Base-by-base conservation (phyloP, 2,888 invertebrate species). In the Rugalucina vietnamica region DNA sequence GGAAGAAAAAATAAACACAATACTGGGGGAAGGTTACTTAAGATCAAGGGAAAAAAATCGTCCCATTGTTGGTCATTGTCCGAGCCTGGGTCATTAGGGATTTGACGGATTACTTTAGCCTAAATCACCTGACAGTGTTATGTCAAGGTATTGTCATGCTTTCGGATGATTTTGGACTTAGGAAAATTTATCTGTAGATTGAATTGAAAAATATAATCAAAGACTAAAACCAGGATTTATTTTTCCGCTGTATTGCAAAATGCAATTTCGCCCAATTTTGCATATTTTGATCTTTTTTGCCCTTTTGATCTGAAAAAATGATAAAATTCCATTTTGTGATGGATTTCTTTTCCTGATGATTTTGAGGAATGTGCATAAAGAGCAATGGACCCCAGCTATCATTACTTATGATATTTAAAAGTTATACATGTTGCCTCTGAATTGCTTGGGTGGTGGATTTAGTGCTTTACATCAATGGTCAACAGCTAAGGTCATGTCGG, bases 1-100 rank as follows among this genome's bases (percentile, higher is more conserved):
- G 65, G 65, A 65, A 18, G 65, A 65, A 65, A 65, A 65, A 65
- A 65, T 65, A 65, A 65, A 65, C 65, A 65, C 65, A 65, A 65
- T 65, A 18, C 21, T 32, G 65, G 65, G 10, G 34, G 34, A 65
- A 65, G 65, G 65, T 65, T 65, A 65, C 65, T 29, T 24, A 65
- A 65, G 65, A 65, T 24, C 65, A 65, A 65, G 65, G 34, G 34
- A 29, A 65, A 65, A 65, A 65, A 60, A 65, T 34, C 24, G 18
- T 65, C 65, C 34, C 34, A 34, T 65, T 65, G 65, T 65, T 65
- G 32, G 65, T 27, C 29, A 65, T 65, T 65, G 65, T 65, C 34
- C 8, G 21, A 1, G 21, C 12, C 21, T 12, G 18, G 65, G 65
- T 34, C 65, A 65, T 65, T 65, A 65, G 60, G 5, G 65, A 24